A percentile compares a stretch with the other conserved stretches of the same genome.
phyloP scores from a whole-genome alignment of 2,797 vertebrate genomes.

The Masticophis lateralis region DNA sequence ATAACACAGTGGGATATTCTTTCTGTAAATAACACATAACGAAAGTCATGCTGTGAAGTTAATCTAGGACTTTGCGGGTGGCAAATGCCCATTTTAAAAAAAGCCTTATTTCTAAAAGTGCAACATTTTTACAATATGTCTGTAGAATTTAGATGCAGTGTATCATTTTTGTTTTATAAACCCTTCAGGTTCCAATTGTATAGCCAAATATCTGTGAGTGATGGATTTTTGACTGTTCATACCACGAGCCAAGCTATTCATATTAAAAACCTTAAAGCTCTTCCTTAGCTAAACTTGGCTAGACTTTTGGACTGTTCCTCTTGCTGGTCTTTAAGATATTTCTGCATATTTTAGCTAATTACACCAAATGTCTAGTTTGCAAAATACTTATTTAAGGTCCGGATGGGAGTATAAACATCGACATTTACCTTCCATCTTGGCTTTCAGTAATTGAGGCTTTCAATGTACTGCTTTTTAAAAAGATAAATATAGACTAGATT shows the following conservation, averaged over 20 bases:
- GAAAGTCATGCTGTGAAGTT: slow-evolving; percentile 4
- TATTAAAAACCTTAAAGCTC: neutral
- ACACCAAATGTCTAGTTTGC: neutral
- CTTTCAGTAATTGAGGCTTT: neutral
- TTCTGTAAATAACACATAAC: slow-evolving; percentile 27
- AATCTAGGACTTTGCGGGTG: slow-evolving; percentile 10
- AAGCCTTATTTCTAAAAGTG: neutral
- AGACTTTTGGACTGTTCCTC: neutral
- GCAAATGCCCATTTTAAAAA: neutral
- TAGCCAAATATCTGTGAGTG: neutral
- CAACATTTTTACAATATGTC: neutral
- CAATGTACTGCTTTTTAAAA: neutral
- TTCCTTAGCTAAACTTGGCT: neutral
- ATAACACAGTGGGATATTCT: slow-evolving; percentile 24
- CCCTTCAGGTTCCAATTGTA: neutral
- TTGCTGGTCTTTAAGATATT: neutral
- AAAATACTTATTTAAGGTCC: neutral
- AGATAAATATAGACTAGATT: neutral
- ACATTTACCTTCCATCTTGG: neutral
- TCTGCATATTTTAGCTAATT: slow-evolving; percentile 3
- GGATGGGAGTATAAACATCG: neutral
- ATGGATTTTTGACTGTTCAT: neutral
- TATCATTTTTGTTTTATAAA: neutral
- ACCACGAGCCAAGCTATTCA: neutral
- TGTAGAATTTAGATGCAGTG: neutral